Conservation (phyloP, 1,140 invertebrate genomes). For the Mylabris phalerata region DNA sequence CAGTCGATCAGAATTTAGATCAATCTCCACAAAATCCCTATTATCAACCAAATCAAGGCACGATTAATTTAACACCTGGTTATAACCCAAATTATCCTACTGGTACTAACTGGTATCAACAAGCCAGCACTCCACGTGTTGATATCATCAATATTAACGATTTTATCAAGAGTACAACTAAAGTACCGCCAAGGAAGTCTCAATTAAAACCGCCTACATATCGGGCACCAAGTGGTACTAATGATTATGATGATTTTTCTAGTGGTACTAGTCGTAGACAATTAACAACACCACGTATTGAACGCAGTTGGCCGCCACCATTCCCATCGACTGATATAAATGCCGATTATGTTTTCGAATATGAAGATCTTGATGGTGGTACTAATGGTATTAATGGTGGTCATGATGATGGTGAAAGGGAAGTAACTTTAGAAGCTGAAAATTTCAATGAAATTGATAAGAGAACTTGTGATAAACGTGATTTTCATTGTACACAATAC, state of each 20-base stretch:
- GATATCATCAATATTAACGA: too few species aligned
- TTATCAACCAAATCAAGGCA: not conserved
- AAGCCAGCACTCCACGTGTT: too few species aligned
- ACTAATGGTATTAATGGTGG: too few species aligned
- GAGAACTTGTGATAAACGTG: slow-evolving; percentile 18
- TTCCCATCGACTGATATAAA: slow-evolving; percentile 43
- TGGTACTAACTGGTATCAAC: too few species aligned
- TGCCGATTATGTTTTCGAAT: slow-evolving; percentile 44
- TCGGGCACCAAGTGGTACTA: not conserved
- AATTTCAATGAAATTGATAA: slow-evolving; percentile 6
- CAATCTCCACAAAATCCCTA: not conserved
- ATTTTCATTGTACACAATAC: slow-evolving; percentile 30
- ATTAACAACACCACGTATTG: slow-evolving; percentile 1
- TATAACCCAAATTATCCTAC: too few species aligned
- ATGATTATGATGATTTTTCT: slow-evolving; percentile 25
- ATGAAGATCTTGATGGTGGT: slow-evolving; percentile 20
- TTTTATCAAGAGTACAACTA: not conserved
- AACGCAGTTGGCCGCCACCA: slow-evolving; percentile 31
- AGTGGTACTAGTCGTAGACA: not conserved
- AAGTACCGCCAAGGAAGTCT: not conserved
- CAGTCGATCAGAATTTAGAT: not conserved
- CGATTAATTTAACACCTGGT: not conserved
- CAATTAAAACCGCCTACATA: too few species aligned
- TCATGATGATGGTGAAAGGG: not conserved
- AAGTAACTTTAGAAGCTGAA: slow-evolving; percentile 20